Conservation (phyloP, 2,797 vertebrate species). For the Oreochromis grahami region DNA sequence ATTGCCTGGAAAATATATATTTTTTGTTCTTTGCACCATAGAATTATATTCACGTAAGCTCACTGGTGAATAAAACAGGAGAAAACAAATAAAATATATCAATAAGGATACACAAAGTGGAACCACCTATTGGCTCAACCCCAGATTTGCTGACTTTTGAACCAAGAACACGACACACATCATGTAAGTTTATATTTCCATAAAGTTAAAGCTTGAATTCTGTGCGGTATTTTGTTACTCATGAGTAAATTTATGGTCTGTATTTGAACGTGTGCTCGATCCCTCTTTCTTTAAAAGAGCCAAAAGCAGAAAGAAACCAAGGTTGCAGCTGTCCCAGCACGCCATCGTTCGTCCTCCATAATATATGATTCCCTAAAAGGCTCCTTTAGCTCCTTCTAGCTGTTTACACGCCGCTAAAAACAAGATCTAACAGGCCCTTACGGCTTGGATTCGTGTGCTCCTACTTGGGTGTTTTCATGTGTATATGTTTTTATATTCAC, state of each 20-base stretch:
- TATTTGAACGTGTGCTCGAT: not conserved
- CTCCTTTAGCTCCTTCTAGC: constrained; percentile 22
- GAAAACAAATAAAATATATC: not conserved
- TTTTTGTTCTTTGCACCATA: not conserved
- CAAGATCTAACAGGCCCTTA: constrained; percentile 27
- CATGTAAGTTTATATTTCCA: not conserved
- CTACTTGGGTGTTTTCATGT: not conserved
- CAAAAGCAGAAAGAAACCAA: not conserved
- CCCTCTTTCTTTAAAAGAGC: not conserved
- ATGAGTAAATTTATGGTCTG: not conserved
- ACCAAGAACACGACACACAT: not conserved
- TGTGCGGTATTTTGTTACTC: not conserved
- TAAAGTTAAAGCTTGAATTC: not conserved
- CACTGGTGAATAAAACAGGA: not conserved
- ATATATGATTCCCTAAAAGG: constrained; percentile 34
- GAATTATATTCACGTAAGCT: not conserved
- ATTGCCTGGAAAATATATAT: not conserved
- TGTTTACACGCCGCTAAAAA: constrained; percentile 30
- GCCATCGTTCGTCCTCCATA: not conserved
- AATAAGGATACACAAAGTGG: not conserved
- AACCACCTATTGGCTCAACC: not conserved
- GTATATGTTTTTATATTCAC: not conserved
- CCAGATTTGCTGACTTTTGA: not conserved
- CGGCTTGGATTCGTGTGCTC: not conserved
- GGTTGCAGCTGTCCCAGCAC: not conserved